Percentiles rank a stretch among this genome's conserved stretches.
phyloP scores from a whole-genome alignment of 2,113 vertebrate genomes.

The Epinephelus fuscoguttatus region DNA sequence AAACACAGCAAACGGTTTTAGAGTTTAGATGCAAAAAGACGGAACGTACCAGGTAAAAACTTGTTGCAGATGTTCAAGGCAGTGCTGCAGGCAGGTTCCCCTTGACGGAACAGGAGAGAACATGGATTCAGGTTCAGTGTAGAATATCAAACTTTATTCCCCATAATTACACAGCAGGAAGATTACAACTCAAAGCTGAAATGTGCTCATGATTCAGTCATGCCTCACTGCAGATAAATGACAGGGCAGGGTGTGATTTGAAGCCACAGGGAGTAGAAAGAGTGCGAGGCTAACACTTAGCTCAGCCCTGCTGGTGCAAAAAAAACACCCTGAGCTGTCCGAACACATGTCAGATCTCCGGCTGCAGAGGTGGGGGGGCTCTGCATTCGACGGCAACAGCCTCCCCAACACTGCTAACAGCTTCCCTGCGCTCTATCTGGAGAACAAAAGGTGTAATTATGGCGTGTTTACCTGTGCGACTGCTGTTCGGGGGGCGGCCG shows the following conservation, averaged over 20 bases:
- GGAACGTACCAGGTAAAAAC: conserved; percentile 80
- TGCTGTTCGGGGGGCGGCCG: conserved; percentile 79
- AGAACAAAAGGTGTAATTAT: conserved; percentile 58
- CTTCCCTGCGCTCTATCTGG: conserved; percentile 10
- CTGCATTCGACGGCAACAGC: conserved; percentile 27
- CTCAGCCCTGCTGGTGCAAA: conserved; percentile 20
- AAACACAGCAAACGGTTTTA: conserved; percentile 15
- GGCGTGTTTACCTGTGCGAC: conserved; percentile 86
- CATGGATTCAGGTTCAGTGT: conserved; percentile 16
- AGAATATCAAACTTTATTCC: conserved; percentile 5
- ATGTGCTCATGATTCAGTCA: not conserved
- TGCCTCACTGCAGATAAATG: conserved; percentile 18
- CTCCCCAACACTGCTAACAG: not conserved
- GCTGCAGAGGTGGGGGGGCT: conserved; percentile 20
- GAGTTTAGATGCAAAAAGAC: conserved; percentile 10
- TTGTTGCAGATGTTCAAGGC: conserved; percentile 66
- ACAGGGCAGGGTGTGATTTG: conserved; percentile 10
- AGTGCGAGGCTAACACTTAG: conserved; percentile 30
- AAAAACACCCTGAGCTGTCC: conserved; percentile 11
- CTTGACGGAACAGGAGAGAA: conserved; percentile 65
- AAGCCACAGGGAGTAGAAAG: conserved; percentile 20
- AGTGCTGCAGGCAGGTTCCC: conserved; percentile 70
- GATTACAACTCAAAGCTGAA: not conserved
- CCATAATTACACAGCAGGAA: conserved; percentile 8
- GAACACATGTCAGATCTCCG: conserved; percentile 34